These are phyloP conservation scores for Atherix ibis DNA, from an alignment of 2,888 invertebrate genomes.

Conservation along the genomic window DNA sequence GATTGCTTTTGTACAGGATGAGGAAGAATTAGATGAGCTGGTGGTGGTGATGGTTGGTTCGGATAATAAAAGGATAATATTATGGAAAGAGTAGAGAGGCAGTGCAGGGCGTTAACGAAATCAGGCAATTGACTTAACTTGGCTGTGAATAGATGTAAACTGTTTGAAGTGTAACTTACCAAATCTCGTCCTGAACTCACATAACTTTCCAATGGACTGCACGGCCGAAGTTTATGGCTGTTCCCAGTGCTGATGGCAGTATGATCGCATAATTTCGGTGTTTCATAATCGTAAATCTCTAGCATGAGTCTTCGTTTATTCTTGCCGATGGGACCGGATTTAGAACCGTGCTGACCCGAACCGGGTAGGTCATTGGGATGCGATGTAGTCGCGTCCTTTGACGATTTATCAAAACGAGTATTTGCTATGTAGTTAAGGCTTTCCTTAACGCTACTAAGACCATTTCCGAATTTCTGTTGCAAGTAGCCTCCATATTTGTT, in stretches of 20 bases:
- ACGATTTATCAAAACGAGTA: conserved; percentile 14
- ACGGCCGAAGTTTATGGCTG: conserved; percentile 46
- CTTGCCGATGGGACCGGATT: conserved; percentile 15
- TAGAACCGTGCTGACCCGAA: conserved; percentile 2
- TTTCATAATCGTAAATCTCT: conserved; percentile 56
- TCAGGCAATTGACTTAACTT: too few relatives aligned
- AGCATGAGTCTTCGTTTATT: conserved; percentile 39
- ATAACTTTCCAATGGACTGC: conserved; percentile 65
- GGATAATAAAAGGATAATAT: too few relatives aligned
- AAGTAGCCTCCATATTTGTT: conserved; percentile 32
- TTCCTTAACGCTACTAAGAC: conserved; percentile 26
- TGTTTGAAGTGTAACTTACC: too few relatives aligned
- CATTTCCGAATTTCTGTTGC: conserved; percentile 18
- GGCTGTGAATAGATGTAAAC: too few relatives aligned
- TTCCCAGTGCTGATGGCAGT: conserved; percentile 39
- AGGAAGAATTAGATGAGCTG: too few relatives aligned
- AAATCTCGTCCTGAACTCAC: conserved; percentile 39
- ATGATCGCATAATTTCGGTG: conserved; percentile 70
- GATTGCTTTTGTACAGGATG: too few relatives aligned
- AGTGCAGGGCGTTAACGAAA: too few relatives aligned
- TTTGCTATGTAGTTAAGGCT: conserved; percentile 28
- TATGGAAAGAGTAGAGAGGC: too few relatives aligned
- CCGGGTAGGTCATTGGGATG: conserved; percentile 10
- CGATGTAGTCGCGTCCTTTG: conserved; percentile 7
- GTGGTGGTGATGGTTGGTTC: too few relatives aligned